phyloP scores from a whole-genome alignment of 2,113 vertebrate genomes.

The Probosciger aterrimus region DNA sequence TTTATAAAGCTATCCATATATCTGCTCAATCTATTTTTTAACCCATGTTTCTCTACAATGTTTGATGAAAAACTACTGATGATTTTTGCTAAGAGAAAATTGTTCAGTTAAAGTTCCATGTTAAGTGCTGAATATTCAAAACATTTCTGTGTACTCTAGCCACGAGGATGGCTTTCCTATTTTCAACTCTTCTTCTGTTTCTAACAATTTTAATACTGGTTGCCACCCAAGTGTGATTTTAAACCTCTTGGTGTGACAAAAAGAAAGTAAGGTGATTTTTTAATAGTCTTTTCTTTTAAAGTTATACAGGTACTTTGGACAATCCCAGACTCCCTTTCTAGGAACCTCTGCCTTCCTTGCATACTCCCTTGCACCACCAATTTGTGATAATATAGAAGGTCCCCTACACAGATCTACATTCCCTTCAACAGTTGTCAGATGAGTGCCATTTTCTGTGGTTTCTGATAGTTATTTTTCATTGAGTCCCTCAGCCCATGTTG shows the following conservation, averaged over 20 bases:
- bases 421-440: neutral
- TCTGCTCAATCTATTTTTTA: neutral
- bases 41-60: neutral
- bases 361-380: no score
- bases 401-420: accelerated
- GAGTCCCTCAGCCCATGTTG: neutral
- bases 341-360: neutral
- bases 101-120: neutral
- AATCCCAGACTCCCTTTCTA: neutral
- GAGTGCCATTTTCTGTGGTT: accelerated
- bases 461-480: neutral
- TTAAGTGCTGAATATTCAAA: neutral
- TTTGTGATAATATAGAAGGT: neutral
- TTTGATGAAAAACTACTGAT: neutral
- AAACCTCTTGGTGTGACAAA: neutral
- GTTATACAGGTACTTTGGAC: neutral
- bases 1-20: neutral
- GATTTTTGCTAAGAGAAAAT: neutral
- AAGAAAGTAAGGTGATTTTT: neutral
- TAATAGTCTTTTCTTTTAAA: neutral
- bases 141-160: neutral
- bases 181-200: neutral
- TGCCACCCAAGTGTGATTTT: neutral
- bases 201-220: neutral
- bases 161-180: neutral